Conservation (phyloP, 2,888 invertebrate genomes). For the Augochlorella aurata region DNA sequence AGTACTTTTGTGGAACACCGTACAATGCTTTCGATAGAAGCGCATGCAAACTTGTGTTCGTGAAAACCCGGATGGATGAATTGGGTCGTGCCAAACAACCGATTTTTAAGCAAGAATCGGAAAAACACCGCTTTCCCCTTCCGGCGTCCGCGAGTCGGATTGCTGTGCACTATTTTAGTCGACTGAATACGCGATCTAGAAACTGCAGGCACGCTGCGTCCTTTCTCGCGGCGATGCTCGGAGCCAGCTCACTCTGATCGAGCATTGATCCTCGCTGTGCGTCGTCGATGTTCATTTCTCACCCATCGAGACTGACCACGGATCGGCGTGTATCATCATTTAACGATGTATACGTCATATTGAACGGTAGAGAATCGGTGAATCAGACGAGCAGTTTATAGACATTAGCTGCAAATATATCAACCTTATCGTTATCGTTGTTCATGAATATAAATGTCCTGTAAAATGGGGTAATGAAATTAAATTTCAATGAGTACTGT, state of each 20-base stretch:
- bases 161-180: neutral
- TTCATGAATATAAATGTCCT: no score
- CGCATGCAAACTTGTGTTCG: neutral
- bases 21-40: conserved; percentile 5
- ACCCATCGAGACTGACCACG: neutral
- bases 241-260: no score
- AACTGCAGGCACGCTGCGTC: neutral
- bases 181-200: neutral
- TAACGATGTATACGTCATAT: no score
- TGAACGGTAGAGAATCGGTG: no score
- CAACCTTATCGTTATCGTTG: no score
- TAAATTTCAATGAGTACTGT: no score
- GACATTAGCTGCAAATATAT: no score
- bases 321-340: no score
- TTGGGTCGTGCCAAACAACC: neutral
- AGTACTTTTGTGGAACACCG: conserved; percentile 1
- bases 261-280: neutral
- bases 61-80: neutral
- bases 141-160: neutral
- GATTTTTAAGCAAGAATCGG: conserved; percentile 1
- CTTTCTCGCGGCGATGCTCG: neutral
- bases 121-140: neutral
- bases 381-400: no score
- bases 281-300: neutral
- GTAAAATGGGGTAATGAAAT: no score